Base-by-base conservation (phyloP, 92 coral and sea anemone species). In the Umimayanthus chanpuru region DNA sequence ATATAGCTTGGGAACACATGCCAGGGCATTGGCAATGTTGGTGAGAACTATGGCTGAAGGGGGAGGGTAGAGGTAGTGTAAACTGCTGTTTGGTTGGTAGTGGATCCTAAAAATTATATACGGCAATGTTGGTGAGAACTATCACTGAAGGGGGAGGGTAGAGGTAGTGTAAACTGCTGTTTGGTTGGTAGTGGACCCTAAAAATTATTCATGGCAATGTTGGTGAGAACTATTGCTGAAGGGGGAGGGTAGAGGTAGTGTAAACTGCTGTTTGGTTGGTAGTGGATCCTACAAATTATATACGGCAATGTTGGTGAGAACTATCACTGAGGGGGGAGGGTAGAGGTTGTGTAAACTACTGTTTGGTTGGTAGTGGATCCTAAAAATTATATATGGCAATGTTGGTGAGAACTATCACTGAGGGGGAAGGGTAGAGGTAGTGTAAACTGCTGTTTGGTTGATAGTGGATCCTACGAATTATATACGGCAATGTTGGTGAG, bases 1-100 rank as follows among this genome's bases (percentile, higher is more conserved):
- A 89, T 97, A 97, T 70, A 97, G 93, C 81, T 94, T 95, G 49
- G 98, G 99, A 11, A 97, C 98, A 94, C 99, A 97, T 30, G 95
- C 98, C 91, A 97, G 82, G 9, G 99, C 88, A 72, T 97, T 97
- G 3, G 97, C 97, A 70, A 97, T 97, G 88, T 97, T 97, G 79
- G 99, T 95, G 38, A 97, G 94, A 68, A 95, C 91, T 39, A 91
- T 81, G 4, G 95, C 83, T 61, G 90, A 92, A 1, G 96, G 98
- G 2, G 94, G 98, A 39, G 99, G 99, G 85, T 97, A 97, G 28
- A 91, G 76, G 73, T 97, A 97, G 66, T 88, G 89, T 10, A 97
- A 92, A 76, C 89, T 88, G 38, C 94, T 94, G 90, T 90, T 97
- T 56, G 94, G 58, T 43, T 20, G 85, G 80, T 94, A 95, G 81